phyloP scores from a whole-genome alignment of 2,113 vertebrate species.

The Pseudolaguvia tuberculata region DNA sequence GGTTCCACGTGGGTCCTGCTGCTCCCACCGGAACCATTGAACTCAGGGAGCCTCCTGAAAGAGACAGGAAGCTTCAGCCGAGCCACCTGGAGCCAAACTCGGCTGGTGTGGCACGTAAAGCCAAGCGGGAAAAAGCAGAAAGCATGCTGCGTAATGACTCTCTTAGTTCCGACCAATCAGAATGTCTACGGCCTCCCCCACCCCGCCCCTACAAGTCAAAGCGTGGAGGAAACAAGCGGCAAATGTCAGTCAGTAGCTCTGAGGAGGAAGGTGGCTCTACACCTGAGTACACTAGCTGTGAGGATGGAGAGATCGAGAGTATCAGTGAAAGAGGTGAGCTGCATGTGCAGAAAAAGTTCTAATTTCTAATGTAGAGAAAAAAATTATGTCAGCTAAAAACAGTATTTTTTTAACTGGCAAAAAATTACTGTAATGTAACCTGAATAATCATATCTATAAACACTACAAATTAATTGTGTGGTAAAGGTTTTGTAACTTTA shows the following conservation, averaged over 20 bases:
- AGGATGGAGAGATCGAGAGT: constrained; percentile 96
- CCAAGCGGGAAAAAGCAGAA: constrained; percentile 91
- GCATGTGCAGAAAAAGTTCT: not conserved
- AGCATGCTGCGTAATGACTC: constrained; percentile 97
- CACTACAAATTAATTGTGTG: not conserved
- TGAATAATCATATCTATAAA: too few relatives aligned
- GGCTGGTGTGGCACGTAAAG: constrained; percentile 77
- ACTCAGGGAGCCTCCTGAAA: constrained; percentile 76
- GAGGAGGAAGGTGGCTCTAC: constrained; percentile 97
- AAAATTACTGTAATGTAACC: too few relatives aligned
- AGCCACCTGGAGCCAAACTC: constrained; percentile 77
- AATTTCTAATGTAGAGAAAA: not conserved
- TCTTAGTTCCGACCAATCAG: constrained; percentile 95
- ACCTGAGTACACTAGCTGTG: constrained; percentile 96
- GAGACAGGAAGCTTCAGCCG: constrained; percentile 71
- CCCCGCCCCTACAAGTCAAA: constrained; percentile 91
- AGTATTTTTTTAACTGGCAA: too few relatives aligned
- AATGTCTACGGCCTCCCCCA: constrained; percentile 89
- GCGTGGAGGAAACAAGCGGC: constrained; percentile 82
- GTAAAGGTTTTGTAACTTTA: not conserved
- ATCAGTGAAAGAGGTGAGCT: constrained; percentile 92
- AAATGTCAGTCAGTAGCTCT: constrained; percentile 96
- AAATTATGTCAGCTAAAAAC: too few relatives aligned
- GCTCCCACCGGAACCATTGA: constrained; percentile 73
- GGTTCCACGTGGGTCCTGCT: constrained; percentile 71